phyloP scores from a whole-genome alignment of 2,888 invertebrate species.

The Lottia gigantea region DNA sequence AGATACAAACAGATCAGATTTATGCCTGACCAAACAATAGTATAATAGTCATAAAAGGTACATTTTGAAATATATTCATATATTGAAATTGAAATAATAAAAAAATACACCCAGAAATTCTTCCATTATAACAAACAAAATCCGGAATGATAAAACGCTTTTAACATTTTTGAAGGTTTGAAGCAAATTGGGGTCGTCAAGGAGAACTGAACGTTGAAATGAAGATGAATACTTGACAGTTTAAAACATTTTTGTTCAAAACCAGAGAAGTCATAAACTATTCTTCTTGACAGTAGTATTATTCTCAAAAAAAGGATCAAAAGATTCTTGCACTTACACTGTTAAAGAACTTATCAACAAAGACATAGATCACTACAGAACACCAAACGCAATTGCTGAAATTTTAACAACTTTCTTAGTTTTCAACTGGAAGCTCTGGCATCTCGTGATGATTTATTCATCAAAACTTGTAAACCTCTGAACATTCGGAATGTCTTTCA shows the following conservation, averaged over 20 bases:
- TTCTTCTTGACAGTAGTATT: not conserved
- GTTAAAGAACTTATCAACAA: constrained; percentile 11
- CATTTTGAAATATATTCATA: no score
- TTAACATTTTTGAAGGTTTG: no score
- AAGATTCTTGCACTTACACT: constrained; percentile 6
- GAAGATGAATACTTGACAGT: no score
- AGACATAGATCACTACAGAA: constrained; percentile 6
- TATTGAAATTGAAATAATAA: no score
- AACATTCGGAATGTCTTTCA: constrained; percentile 1
- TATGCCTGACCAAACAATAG: no score
- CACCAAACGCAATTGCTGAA: constrained; percentile 9
- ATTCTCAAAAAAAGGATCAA: constrained; percentile 6
- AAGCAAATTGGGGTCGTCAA: no score
- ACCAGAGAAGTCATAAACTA: not conserved
- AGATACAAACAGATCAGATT: no score
- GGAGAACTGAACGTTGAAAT: no score
- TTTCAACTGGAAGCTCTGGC: constrained; percentile 4
- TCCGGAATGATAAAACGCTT: no score
- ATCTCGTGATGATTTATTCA: not conserved
- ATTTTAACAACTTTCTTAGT: not conserved
- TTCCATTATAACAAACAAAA: no score
- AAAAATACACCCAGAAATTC: no score
- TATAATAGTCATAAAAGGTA: no score
- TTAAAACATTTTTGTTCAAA: not conserved
- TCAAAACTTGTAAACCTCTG: not conserved